These are phyloP conservation scores for Origma solitaria DNA, from an alignment of 2,113 vertebrate species.

Conservation along the genomic window DNA sequence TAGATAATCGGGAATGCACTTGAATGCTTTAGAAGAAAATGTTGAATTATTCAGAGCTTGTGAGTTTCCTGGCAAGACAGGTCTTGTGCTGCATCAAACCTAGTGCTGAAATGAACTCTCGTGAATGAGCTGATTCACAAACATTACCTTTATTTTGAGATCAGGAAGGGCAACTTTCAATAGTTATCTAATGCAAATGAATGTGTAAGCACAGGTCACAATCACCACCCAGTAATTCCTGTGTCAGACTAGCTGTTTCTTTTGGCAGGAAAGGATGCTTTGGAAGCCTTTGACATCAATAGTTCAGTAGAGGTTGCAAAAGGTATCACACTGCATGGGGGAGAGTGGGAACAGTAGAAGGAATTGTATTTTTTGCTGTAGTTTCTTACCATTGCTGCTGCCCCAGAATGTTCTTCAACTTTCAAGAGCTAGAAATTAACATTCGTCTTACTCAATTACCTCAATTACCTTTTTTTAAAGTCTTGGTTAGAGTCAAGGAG, in stretches of 20 bases:
- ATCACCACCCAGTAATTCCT: neutral
- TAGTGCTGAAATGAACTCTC: neutral
- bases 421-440: neutral
- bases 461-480: neutral
- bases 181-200: neutral
- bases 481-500: neutral
- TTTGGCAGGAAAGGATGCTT: neutral
- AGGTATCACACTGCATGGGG: neutral
- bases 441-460: neutral
- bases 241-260: neutral
- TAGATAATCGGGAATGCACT: neutral
- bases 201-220: neutral
- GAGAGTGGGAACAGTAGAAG: neutral
- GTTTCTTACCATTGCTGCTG: neutral
- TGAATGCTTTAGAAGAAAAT: neutral
- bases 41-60: neutral
- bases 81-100: rapidly evolving
- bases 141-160: neutral
- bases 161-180: neutral
- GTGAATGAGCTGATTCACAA: neutral
- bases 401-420: neutral
- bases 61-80: neutral
- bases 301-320: neutral
- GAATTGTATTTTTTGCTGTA: neutral
- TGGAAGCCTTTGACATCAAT: neutral